phyloP scores from a whole-genome alignment of 2,113 vertebrate species.

The Octodon degus region DNA sequence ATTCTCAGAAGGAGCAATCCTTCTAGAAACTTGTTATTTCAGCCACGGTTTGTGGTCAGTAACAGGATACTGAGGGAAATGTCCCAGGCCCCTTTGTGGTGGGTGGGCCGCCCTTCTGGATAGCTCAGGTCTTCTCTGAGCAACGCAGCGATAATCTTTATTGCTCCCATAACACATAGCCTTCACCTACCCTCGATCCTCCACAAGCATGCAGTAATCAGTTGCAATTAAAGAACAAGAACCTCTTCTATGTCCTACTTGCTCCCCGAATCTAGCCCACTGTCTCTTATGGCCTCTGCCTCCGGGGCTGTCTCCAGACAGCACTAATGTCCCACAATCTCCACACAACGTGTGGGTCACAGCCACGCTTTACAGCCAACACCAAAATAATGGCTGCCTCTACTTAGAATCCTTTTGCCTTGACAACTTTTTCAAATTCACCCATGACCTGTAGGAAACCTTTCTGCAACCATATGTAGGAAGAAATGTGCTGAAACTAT shows the following conservation, averaged over 20 bases:
- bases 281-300: neutral
- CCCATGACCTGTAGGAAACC: neutral
- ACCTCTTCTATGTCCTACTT: accelerated
- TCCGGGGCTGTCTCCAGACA: neutral
- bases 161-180: neutral
- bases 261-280: accelerated
- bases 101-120: no score
- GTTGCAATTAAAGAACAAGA: neutral
- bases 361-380: neutral
- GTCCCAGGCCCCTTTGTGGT: neutral
- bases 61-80: neutral
- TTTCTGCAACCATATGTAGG: neutral
- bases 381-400: neutral
- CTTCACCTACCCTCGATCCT: no score
- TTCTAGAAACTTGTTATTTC: slow-evolving; percentile 45
- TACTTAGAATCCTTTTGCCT: neutral
- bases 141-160: neutral
- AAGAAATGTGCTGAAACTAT: neutral
- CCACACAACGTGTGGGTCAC: neutral
- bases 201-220: neutral
- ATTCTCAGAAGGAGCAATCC: neutral
- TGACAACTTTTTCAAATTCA: neutral
- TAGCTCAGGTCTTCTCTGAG: neutral
- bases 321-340: neutral
- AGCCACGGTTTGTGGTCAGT: neutral